Conservation (phyloP, 2,113 vertebrate species). For the Chloropsis cyanopogon region DNA sequence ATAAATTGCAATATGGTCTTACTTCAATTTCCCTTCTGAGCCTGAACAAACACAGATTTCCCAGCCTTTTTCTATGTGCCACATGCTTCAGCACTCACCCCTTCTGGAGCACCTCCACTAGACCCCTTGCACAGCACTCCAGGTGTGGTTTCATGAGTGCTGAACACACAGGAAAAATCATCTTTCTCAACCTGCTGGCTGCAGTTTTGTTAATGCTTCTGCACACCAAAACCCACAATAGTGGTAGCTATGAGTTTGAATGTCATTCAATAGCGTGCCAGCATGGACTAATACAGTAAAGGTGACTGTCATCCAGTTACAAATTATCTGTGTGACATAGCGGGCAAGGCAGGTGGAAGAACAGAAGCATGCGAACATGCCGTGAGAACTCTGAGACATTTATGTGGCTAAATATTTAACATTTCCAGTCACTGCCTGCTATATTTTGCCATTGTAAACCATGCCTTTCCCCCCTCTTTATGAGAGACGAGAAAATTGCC, state of each 20-base stretch:
- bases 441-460: background rate
- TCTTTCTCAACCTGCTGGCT: rapidly evolving
- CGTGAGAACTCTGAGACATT: background rate
- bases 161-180: background rate
- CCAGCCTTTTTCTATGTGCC: background rate
- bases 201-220: background rate
- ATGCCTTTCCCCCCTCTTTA: background rate
- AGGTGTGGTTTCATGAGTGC: background rate
- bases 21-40: background rate
- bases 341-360: background rate
- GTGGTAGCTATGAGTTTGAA: background rate
- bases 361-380: background rate
- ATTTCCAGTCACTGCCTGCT: background rate
- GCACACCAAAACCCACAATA: background rate
- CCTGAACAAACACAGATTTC: background rate
- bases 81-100: rapidly evolving
- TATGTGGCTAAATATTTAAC: background rate
- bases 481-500: background rate
- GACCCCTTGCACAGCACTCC: background rate
- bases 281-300: background rate
- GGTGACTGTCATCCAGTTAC: background rate
- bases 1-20: background rate
- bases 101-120: background rate
- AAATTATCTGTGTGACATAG: background rate
- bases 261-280: background rate